Percentiles rank a stretch among this genome's conserved stretches.
These are phyloP conservation scores for Schizothorax lantsangensis DNA, from an alignment of 2,797 vertebrate genomes.

Conservation along the genomic window DNA sequence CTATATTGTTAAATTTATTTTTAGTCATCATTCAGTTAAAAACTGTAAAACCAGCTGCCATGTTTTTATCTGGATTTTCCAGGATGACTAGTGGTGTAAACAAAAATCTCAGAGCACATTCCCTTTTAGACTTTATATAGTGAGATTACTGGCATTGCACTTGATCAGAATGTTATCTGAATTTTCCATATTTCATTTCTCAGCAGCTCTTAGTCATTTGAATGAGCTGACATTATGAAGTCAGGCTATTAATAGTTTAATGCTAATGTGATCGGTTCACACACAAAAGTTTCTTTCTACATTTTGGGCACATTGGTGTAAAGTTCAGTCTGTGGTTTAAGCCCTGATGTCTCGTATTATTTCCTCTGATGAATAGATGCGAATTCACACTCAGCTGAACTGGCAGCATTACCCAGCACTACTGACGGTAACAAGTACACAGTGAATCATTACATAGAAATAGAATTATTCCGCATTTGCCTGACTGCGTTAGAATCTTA, in stretches of 20 bases:
- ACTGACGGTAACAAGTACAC: neutral
- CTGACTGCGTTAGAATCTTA: neutral
- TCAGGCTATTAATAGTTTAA: constrained; percentile 58
- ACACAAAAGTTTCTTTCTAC: constrained; percentile 59
- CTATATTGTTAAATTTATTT: neutral
- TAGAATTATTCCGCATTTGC: neutral
- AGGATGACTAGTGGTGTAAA: neutral
- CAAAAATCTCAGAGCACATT: neutral
- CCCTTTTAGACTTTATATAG: neutral
- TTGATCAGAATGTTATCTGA: constrained; percentile 6
- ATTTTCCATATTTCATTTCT: constrained; percentile 27
- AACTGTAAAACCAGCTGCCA: neutral
- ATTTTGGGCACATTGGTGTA: constrained; percentile 16
- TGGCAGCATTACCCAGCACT: neutral
- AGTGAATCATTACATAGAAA: constrained; percentile 8
- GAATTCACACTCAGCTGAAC: constrained; percentile 22
- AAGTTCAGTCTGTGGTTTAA: constrained; percentile 34
- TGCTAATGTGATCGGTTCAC: constrained; percentile 46
- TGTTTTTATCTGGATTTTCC: neutral
- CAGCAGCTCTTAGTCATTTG: constrained; percentile 35
- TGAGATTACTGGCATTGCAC: neutral
- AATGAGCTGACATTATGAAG: constrained; percentile 50
- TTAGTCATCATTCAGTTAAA: neutral
- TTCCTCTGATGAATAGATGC: constrained; percentile 37
- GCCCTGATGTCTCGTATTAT: constrained; percentile 31